Conservation (phyloP, 2,888 invertebrate genomes). For the Tupiocoris notatus region DNA sequence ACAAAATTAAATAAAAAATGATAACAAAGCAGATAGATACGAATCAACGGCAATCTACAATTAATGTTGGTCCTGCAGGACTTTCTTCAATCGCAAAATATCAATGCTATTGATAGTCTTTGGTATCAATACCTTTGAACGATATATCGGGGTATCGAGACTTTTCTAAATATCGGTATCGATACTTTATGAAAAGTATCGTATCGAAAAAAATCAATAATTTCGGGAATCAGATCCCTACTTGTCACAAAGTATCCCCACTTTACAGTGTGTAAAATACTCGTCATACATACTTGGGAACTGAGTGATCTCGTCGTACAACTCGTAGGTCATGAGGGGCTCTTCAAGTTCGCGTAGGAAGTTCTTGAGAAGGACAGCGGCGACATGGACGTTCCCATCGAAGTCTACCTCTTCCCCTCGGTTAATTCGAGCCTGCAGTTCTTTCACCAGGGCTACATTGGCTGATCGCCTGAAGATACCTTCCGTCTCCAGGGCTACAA, state of each 20-base stretch:
- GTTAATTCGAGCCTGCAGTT: constrained; percentile 82
- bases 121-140: too few relatives aligned
- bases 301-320: constrained; percentile 88
- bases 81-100: too few relatives aligned
- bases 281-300: constrained; percentile 71
- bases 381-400: constrained; percentile 80
- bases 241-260: too few relatives aligned
- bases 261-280: too few relatives aligned
- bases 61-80: too few relatives aligned
- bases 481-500: constrained; percentile 84
- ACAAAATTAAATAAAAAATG: too few relatives aligned
- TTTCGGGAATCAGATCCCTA: neutral
- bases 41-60: too few relatives aligned
- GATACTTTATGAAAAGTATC: too few relatives aligned
- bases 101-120: too few relatives aligned
- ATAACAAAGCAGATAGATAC: too few relatives aligned
- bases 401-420: constrained; percentile 78
- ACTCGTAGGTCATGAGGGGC: constrained; percentile 87
- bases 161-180: too few relatives aligned
- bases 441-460: constrained; percentile 76
- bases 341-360: constrained; percentile 90
- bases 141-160: too few relatives aligned
- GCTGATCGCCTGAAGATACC: constrained; percentile 95
- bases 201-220: neutral
- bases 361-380: constrained; percentile 92